Evolutionary conservation across 2,113 vertebrate species (phyloP), one percentile per base, ranked within the genome.

Genomic region (Ptyas mucosa): DNA sequence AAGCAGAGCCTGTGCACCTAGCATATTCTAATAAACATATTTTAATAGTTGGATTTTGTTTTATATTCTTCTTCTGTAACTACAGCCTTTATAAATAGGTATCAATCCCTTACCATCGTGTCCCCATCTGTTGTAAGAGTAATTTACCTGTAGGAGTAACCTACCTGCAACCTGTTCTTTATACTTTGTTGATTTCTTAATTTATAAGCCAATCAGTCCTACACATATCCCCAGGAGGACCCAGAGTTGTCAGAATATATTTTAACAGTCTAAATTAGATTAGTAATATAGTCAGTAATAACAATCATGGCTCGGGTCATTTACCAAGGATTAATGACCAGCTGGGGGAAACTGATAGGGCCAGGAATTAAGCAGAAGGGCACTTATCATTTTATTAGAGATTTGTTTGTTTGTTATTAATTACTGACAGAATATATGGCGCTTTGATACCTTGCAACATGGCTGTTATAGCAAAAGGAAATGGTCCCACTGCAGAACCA

Each of bases 361-460:
- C 94, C 92, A 94, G 95, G 95, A 96, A 96, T 89, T 91, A 96
- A 75, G 61, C 91, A 92, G 86, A 93, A 90, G 93, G 95, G 90
- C 91, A 10, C 93, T 94, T 95, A 93, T 97, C 95, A 96, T 97
- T 97, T 97, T 97, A 96, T 96, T 97, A 96, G 85, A 96, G 93
- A n/a, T 96, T 96, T 53, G 87, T 93, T 96, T 95, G 85, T 86
- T 97, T 96, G 96, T 97, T 97, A 98, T 97, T 97, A 97, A 94
- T 52, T 93, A 95, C 95, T 90, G 94, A 95, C 91, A 95, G 96
- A 96, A 91, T n/a, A 75, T 23, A 93, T 61, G 29, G 18, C 85
- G 51, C 69, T 94, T 89, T 90, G 3, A 81, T 92, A 1, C 0
- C 34, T 95, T 57, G 93, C 96, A n/a, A 12, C 95, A 95, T 92